phyloP scores from a whole-genome alignment of 2,113 vertebrate species.

The Smithornis capensis region DNA sequence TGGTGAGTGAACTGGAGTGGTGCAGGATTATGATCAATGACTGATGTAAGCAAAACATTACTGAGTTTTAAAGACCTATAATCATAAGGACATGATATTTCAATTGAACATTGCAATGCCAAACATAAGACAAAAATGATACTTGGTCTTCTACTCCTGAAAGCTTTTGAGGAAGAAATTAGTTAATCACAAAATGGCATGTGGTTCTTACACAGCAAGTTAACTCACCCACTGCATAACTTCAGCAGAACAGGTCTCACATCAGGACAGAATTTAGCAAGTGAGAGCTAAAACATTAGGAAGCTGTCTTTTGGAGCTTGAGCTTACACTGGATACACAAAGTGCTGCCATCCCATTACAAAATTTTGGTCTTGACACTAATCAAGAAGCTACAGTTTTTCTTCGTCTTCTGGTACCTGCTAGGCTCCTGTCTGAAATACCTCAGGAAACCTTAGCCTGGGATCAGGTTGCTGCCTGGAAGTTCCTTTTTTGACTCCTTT shows the following conservation, averaged over 20 bases:
- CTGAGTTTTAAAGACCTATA: constrained; percentile 10
- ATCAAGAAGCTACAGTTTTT: neutral
- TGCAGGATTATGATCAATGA: constrained; percentile 43
- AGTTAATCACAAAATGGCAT: neutral
- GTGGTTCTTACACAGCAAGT: neutral
- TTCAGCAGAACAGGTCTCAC: neutral
- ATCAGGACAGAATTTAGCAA: neutral
- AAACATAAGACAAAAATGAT: neutral
- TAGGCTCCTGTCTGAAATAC: neutral
- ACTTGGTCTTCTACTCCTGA: neutral
- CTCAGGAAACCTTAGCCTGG: neutral
- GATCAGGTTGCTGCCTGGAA: neutral
- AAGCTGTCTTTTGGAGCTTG: neutral
- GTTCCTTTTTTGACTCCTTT: neutral
- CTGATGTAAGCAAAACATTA: neutral
- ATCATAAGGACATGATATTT: constrained; percentile 4
- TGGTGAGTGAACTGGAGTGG: neutral
- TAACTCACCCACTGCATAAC: neutral
- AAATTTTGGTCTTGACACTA: neutral
- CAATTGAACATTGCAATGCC: neutral
- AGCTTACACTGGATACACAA: neutral
- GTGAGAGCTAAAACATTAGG: neutral
- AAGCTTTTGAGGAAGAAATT: constrained; percentile 7
- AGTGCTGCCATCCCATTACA: neutral
- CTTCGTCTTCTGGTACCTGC: neutral